Percentiles rank a stretch among this genome's conserved stretches.
Conservation (phyloP, 2,888 invertebrate species). For the Torymus texanus region DNA sequence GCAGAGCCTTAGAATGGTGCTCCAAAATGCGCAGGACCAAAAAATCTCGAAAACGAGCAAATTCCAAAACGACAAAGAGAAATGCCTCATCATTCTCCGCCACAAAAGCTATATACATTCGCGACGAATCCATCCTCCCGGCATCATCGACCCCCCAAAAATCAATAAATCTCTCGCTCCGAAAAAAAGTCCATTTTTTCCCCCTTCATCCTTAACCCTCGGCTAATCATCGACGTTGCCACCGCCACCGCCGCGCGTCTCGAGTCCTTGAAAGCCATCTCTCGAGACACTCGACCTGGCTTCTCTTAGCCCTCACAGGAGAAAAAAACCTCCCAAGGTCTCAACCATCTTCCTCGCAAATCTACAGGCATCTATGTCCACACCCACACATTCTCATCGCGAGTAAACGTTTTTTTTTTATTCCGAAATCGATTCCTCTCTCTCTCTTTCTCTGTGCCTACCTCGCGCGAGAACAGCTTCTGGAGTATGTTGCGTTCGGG, state of each 20-base stretch:
- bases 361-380: too few relatives aligned
- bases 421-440: slow-evolving; percentile 31
- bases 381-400: neutral
- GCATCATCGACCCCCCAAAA: neutral
- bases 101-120: neutral
- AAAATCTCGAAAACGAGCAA: too few relatives aligned
- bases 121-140: too few relatives aligned
- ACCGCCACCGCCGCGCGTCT: neutral
- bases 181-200: neutral
- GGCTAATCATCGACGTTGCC: neutral
- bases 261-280: slow-evolving; percentile 40
- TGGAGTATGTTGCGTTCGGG: slow-evolving; percentile 71
- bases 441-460: slow-evolving; percentile 64
- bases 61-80: too few relatives aligned
- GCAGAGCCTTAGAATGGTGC: too few relatives aligned
- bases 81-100: too few relatives aligned
- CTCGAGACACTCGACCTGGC: slow-evolving; percentile 17
- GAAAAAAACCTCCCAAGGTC: slow-evolving; percentile 15
- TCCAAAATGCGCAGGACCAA: too few relatives aligned
- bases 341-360: too few relatives aligned
- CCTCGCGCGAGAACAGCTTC: slow-evolving; percentile 81
- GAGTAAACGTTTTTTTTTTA: slow-evolving; percentile 46
- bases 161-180: neutral
- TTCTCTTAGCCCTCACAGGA: neutral
- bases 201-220: neutral